Evolutionary conservation across 2,888 invertebrate genomes (phyloP), one percentile per base, ranked within the genome.

Genomic region (Synanthedon formicaeformis): DNA sequence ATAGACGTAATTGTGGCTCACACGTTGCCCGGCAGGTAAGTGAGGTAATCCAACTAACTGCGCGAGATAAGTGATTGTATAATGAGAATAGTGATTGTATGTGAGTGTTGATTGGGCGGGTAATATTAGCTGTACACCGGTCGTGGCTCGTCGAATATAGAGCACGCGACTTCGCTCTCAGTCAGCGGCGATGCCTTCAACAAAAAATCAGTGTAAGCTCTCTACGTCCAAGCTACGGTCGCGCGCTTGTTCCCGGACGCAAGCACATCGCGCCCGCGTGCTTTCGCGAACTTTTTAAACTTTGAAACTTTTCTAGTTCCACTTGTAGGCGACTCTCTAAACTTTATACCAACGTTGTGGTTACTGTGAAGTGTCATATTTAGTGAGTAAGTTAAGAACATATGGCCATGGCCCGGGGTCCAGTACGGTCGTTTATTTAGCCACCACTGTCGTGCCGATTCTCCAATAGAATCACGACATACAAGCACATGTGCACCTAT

Each of bases 121-220:
- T 55, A 50, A 53, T 45, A 52, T 45, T 23, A 8, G 16, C 71
- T 65, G 70, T 75, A 77, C 84, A 84, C 85, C 81, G 83, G 84
- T 82, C 81, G 75, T 71, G 78, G 78, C 80, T 34, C 34, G 75
- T 71, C 78, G 78, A 83, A 86, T 86, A 82, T 87, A 71, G 86
- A 86, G 85, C 86, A 85, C 65, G 74, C 75, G 67, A 70, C 69
- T 23, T 23, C 23, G 23, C 23, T 23, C 23, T 23, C 23, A 23
- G 23, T 23, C 23, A 23, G 73, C 77, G 71, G 75, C 82, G 81
- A 85, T 86, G 86, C 84, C 86, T 86, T 71, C 81, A 58, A 79
- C 83, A 81, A 85, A 86, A 85, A 87, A 85, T 85, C 86, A 87
- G 86, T 87, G 82, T 86, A 84, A 83, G 82, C 78, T 83, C 75